Evolutionary conservation across 1,140 invertebrate species (phyloP).

Genomic region (Drosophila tristis): DNA sequence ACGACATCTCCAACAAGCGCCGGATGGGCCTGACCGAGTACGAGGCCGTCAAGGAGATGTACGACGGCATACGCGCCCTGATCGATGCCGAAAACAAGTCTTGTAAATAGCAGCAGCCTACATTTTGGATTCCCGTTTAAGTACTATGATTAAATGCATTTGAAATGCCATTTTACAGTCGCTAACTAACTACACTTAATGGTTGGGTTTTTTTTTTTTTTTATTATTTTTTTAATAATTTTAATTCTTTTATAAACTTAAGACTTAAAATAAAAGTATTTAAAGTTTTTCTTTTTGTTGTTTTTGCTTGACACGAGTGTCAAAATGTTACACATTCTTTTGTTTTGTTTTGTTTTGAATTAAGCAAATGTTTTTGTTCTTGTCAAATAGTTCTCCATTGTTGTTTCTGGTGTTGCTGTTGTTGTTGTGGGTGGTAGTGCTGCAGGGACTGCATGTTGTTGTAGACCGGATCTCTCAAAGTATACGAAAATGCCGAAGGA

Average conservation of each 20-base stretch:
- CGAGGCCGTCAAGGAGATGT: constrained; percentile 94
- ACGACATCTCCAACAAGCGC: constrained; percentile 96
- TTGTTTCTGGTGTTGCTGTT: constrained; percentile 52
- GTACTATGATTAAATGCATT: background rate
- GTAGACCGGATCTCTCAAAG: constrained; percentile 63
- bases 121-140: background rate
- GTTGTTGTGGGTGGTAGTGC: constrained; percentile 36
- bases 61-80: constrained; percentile 93
- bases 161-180: background rate
- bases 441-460: constrained; percentile 28
- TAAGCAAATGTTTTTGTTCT: constrained; percentile 70
- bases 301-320: constrained; percentile 81
- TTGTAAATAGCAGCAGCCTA: background rate
- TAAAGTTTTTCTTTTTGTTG: constrained; percentile 69
- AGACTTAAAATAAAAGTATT: constrained; percentile 84
- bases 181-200: background rate
- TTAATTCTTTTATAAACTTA: constrained; percentile 84
- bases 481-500: constrained; percentile 78
- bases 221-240: constrained; percentile 77
- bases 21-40: constrained; percentile 94
- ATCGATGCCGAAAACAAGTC: constrained; percentile 89
- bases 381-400: constrained; percentile 73
- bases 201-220: constrained; percentile 49
- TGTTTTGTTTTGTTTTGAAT: constrained; percentile 57
- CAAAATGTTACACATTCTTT: constrained; percentile 83